A percentile compares a stretch with the other conserved stretches of the same genome.
These are phyloP conservation scores for Plecturocebus donacophilus DNA, from an alignment of 2,113 vertebrate species.

Conservation along the genomic window DNA sequence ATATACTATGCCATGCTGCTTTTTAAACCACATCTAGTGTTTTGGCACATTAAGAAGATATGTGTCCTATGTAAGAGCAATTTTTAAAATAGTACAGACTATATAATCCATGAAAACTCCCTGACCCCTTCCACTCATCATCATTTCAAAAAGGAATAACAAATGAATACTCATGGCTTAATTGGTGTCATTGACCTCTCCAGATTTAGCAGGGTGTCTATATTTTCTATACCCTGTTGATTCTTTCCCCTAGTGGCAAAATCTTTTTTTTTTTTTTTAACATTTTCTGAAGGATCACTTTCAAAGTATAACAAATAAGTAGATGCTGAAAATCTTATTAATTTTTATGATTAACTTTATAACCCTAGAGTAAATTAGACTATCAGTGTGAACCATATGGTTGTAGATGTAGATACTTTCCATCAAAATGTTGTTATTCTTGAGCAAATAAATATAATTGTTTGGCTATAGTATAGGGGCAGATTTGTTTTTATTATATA, in stretches of 20 bases:
- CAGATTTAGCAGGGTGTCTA: background rate
- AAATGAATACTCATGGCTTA: background rate
- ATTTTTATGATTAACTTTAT: constrained; percentile 20
- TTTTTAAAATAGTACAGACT: background rate
- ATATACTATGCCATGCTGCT: background rate
- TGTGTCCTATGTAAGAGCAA: background rate
- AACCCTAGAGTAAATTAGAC: background rate
- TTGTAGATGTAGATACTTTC: background rate
- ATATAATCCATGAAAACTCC: background rate
- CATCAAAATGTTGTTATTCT: background rate
- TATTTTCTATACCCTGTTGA: background rate
- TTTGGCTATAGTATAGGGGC: background rate
- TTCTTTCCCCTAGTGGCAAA: background rate
- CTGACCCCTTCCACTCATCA: background rate
- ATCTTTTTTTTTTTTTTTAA: background rate
- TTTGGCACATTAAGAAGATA: background rate
- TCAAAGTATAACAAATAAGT: constrained; percentile 25
- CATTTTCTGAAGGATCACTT: background rate
- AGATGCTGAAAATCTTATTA: background rate
- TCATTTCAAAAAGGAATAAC: constrained; percentile 11
- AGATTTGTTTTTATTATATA: background rate
- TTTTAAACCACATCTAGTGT: background rate
- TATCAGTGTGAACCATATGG: background rate
- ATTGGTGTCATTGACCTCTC: background rate
- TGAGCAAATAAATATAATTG: background rate